A percentile compares a stretch with the other conserved stretches of the same genome.
These are phyloP conservation scores for Cygnus buccinator DNA, from an alignment of 2,113 vertebrate species.

Conservation along the genomic window DNA sequence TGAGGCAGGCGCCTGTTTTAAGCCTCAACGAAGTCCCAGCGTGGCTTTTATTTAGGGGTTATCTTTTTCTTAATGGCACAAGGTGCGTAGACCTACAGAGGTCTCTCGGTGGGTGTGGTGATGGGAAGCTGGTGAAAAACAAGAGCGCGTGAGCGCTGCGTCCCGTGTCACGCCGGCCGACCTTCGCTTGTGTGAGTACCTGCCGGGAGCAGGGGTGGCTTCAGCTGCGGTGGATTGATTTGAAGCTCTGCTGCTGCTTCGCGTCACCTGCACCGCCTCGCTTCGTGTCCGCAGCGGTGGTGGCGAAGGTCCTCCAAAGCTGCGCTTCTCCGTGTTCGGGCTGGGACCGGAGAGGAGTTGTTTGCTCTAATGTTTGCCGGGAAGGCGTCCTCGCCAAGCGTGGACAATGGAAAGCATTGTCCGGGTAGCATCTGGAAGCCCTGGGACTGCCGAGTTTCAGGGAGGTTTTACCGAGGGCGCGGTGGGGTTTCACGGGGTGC, in stretches of 20 bases:
- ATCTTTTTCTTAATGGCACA: not conserved
- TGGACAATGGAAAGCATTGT: not conserved
- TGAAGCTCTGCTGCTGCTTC: not conserved
- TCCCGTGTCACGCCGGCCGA: not conserved
- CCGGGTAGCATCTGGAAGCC: not conserved
- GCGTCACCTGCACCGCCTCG: not conserved
- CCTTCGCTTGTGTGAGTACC: not conserved
- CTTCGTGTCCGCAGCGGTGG: not conserved
- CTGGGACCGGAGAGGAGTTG: not conserved
- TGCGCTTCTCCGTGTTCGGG: not conserved
- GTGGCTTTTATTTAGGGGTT: fast-evolving
- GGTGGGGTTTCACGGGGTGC: not conserved
- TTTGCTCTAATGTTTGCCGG: not conserved
- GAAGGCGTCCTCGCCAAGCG: fast-evolving
- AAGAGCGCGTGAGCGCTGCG: not conserved
- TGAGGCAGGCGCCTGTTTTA: not conserved
- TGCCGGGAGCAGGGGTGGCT: not conserved
- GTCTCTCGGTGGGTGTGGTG: not conserved
- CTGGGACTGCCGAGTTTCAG: not conserved
- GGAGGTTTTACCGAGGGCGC: not conserved
- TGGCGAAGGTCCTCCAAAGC: not conserved
- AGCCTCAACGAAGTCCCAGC: not conserved
- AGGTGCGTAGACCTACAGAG: not conserved
- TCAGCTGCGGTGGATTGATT: not conserved
- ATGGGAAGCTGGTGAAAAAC: not conserved